A percentile compares a stretch with the other conserved stretches of the same genome.
Conservation (phyloP, 2,888 invertebrate genomes). For the Phasia obesa region DNA sequence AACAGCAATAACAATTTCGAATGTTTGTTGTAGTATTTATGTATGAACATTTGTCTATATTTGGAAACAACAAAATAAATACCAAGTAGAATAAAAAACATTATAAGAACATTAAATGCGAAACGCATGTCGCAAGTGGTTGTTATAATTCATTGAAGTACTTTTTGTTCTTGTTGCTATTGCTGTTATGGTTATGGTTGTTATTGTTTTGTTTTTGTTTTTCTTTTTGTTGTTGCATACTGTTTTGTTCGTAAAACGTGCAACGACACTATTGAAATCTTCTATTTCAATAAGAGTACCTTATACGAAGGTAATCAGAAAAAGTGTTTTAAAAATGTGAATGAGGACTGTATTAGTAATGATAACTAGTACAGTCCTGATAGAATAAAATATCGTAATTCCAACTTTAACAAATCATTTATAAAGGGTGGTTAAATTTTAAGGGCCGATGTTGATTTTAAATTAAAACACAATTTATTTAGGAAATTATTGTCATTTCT, state of each 20-base stretch:
- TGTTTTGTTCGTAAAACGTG: conserved; percentile 58
- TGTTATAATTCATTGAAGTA: conserved; percentile 69
- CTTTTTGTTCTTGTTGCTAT: conserved; percentile 18
- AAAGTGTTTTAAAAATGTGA: background rate
- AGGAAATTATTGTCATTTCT: too few species aligned
- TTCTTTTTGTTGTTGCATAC: conserved; percentile 19
- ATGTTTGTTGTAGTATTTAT: conserved; percentile 39
- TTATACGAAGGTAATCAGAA: background rate
- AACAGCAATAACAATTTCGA: conserved; percentile 55
- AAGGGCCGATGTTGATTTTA: too few species aligned
- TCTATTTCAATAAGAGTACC: conserved; percentile 30
- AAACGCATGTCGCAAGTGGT: conserved; percentile 73
- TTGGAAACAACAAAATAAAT: conserved; percentile 35
- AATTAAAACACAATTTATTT: too few species aligned
- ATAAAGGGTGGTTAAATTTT: too few species aligned
- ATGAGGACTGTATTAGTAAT: too few species aligned
- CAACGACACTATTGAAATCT: conserved; percentile 50
- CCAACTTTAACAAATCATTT: too few species aligned
- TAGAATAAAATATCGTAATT: too few species aligned
- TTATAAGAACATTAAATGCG: conserved; percentile 71
- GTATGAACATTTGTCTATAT: conserved; percentile 12
- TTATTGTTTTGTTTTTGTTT: background rate
- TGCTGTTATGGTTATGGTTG: conserved; percentile 21
- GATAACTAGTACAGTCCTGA: too few species aligned
- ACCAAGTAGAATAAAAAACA: conserved; percentile 34